phyloP scores from a whole-genome alignment of 2,797 vertebrate genomes.

The Liparis tanakae region DNA sequence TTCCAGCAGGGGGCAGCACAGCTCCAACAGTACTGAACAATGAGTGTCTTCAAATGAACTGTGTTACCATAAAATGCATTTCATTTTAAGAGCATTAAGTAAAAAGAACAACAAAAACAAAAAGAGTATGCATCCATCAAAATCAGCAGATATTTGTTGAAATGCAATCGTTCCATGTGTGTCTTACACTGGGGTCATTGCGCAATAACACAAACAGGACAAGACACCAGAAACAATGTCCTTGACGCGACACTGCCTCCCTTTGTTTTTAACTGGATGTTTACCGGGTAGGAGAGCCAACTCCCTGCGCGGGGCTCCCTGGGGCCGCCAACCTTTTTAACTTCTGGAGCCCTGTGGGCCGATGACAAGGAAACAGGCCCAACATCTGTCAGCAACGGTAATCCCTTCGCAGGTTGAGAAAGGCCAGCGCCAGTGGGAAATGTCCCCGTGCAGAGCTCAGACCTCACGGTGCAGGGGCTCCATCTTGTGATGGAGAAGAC shows the following conservation, averaged over 20 bases:
- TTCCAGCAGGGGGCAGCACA: constrained; percentile 64
- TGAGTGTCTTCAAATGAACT: not conserved
- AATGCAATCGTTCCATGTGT: not conserved
- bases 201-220: not conserved
- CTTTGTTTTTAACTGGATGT: constrained; percentile 50
- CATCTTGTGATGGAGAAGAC: constrained; percentile 2
- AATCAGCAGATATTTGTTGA: not conserved
- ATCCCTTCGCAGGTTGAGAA: constrained; percentile 50
- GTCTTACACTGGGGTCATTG: not conserved
- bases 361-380: constrained; percentile 46
- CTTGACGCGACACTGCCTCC: constrained; percentile 7
- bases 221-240: constrained; percentile 2
- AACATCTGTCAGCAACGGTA: constrained; percentile 56
- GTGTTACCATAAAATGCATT: not conserved
- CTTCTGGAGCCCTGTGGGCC: constrained; percentile 36
- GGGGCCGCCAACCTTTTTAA: constrained; percentile 48
- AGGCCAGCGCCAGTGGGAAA: constrained; percentile 53
- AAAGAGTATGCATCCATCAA: not conserved
- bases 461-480: constrained; percentile 17
- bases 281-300: constrained; percentile 26
- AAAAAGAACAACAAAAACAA: not conserved
- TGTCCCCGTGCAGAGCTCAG: constrained; percentile 44
- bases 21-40: constrained; percentile 19
- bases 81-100: not conserved
- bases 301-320: constrained; percentile 44